phyloP scores from a whole-genome alignment of 2,113 vertebrate genomes.

The Capreolus pygargus region DNA sequence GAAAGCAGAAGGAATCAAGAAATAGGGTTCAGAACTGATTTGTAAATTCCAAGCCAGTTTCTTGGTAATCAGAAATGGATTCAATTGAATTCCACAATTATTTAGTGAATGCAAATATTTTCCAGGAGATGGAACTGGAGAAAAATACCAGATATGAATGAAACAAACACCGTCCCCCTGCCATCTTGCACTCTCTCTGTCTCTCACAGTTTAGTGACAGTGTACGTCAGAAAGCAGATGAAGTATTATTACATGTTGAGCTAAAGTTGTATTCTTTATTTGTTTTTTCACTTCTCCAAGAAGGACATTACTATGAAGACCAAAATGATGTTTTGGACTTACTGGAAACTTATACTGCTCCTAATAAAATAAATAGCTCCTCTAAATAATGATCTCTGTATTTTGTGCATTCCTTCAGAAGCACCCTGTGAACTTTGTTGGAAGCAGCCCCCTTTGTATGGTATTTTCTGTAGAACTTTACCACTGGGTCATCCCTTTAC shows the following conservation, averaged over 20 bases:
- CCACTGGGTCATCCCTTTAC: neutral
- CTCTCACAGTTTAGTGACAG: neutral
- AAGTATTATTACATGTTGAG: neutral
- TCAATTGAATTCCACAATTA: neutral
- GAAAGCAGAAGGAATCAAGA: neutral
- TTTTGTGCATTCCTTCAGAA: neutral
- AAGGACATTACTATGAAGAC: neutral
- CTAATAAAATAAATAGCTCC: neutral
- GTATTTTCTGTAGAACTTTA: neutral
- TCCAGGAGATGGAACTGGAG: neutral
- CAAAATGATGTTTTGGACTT: neutral
- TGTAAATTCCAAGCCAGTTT: neutral
- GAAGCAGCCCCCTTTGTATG: neutral
- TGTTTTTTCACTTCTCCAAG: neutral
- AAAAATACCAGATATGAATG: neutral
- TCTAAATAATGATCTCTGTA: neutral
- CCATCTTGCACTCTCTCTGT: neutral
- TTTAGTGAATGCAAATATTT: neutral
- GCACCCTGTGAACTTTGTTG: neutral
- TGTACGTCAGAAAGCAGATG: neutral
- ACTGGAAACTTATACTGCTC: neutral
- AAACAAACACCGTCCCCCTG: neutral
- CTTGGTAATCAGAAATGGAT: neutral
- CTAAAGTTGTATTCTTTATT: neutral
- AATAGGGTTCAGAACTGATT: neutral